Conservation (phyloP, 64 coral and sea anemone species). For the Montipora cactus region DNA sequence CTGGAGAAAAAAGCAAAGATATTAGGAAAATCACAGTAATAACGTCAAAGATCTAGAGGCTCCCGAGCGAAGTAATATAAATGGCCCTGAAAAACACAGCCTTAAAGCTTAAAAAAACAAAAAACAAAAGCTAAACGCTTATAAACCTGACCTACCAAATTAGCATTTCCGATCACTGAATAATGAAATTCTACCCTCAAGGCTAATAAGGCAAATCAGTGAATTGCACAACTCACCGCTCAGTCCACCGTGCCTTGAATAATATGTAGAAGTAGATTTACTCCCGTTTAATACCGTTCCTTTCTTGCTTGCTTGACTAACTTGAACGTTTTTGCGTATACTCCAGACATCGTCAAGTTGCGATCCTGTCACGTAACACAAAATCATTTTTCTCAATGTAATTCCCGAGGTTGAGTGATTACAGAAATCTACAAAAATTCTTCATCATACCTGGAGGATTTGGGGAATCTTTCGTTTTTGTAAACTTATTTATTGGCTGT, state of each 20-base stretch:
- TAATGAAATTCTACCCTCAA: neutral
- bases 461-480: constrained; percentile 48
- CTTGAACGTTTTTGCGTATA: constrained; percentile 92
- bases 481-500: constrained; percentile 48
- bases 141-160: neutral
- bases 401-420: too few species aligned
- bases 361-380: constrained; percentile 49
- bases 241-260: constrained; percentile 88
- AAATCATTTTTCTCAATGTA: too few species aligned
- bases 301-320: constrained; percentile 76
- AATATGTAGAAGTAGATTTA: constrained; percentile 64
- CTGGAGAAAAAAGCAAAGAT: constrained; percentile 8
- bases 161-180: neutral
- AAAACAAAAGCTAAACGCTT: neutral
- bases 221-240: constrained; percentile 30
- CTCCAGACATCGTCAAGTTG: constrained; percentile 90
- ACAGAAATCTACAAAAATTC: neutral
- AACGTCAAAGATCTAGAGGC: neutral
- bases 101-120: neutral
- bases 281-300: constrained; percentile 75
- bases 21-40: too few species aligned
- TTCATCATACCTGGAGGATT: constrained; percentile 74
- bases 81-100: neutral
- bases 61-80: neutral
- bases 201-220: neutral